Evolutionary conservation across 2,888 invertebrate genomes (phyloP), one percentile per base, ranked within the genome.

Genomic region (Cheilosia vulpina): DNA sequence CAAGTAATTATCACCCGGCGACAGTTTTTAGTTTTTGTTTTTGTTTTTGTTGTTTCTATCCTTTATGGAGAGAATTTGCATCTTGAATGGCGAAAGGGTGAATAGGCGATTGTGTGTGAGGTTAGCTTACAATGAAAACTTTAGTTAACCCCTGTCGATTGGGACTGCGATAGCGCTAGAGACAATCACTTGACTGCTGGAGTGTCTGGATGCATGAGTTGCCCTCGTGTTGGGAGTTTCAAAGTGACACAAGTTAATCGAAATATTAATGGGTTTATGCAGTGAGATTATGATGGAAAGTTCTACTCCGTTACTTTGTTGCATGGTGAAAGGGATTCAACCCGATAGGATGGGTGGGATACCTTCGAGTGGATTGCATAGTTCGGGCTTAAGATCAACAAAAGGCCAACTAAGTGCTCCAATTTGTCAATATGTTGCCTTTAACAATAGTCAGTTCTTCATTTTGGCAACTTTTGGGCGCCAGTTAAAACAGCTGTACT

Each of bases 1-100:
- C 97, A 97, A 96, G 97, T 97, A 93, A 93, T 92, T 90, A 87
- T 87, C 85, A 52, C 62, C 47, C 76, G 71, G 80, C 62, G 71
- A 45, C 60, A 38, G 38, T 4, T 38, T 68, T 58, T 17, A 58
- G 38, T 41, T 24, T 38, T 11, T 1, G 21, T 19, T 52, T 58
- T 50, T 43, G 24, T 45, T 31, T 34, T 19, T 45, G 4, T 38
- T 21, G 21, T 52, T n/a, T 45, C 3, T 52, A 17, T 71, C 34
- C 68, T 41, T 81, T 76, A 53, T 52, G 38, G 17, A 66, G 68
- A 57, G 27, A 71, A 77, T 77, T 81, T 77, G 52, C 52, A 71
- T 71, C 71, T 71, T 52, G 47, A 65, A 76, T 41, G 38, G 43
- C 52, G 52, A 17, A 45, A 38, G 31, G 63, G 43, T 24, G 53